These are phyloP conservation scores for Drosophila nigricruria DNA, from an alignment of 2,888 invertebrate species.

Conservation along the genomic window DNA sequence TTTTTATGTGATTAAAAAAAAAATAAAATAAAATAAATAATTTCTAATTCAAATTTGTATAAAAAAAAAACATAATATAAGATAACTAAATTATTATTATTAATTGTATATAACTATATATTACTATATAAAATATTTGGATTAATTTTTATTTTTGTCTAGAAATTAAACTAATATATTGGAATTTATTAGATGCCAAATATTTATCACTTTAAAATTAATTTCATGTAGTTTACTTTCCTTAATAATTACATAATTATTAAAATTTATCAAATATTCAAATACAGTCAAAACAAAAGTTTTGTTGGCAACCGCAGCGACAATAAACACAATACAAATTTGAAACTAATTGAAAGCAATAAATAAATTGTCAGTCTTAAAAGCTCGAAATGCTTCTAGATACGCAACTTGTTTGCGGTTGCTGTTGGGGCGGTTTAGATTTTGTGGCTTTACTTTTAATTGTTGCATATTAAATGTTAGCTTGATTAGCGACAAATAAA, in stretches of 20 bases:
- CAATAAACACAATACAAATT: constrained; percentile 15
- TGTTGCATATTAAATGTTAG: constrained; percentile 24
- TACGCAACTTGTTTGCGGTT: constrained; percentile 56
- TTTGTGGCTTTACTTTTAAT: constrained; percentile 23
- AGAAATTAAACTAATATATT: too few species aligned
- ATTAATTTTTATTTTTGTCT: too few species aligned
- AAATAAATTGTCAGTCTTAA: constrained; percentile 38
- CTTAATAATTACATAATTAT: neutral
- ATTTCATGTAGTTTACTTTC: neutral
- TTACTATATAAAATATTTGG: too few species aligned
- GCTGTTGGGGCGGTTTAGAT: constrained; percentile 1
- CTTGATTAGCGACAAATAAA: constrained; percentile 3
- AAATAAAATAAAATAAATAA: too few species aligned
- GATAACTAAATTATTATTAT: too few species aligned
- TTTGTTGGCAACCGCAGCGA: constrained; percentile 33
- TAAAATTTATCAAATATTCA: neutral
- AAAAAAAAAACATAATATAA: too few species aligned
- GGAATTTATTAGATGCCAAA: too few species aligned
- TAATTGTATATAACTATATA: too few species aligned
- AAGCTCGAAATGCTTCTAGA: constrained; percentile 2
- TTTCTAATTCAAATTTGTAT: too few species aligned
- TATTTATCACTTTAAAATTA: neutral
- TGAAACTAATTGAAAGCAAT: constrained; percentile 36
- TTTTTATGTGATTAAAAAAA: too few species aligned
- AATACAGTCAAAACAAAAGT: neutral